Percentiles rank a stretch among this genome's conserved stretches.
Evolutionary conservation across 2,113 vertebrate species (phyloP).

Genomic region (Brienomyrus brachyistius): DNA sequence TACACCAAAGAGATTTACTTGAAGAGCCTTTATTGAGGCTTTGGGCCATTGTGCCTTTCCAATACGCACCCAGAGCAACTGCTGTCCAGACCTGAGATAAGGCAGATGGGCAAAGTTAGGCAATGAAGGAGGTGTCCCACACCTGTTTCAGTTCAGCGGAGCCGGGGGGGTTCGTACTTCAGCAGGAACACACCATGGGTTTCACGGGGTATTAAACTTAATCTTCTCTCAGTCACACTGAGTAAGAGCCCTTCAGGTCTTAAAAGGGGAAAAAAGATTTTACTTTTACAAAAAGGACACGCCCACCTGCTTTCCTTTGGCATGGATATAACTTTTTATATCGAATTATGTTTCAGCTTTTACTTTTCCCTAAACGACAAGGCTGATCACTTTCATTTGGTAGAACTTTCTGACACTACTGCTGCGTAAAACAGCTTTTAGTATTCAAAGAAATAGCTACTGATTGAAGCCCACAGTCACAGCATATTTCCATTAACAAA

Average conservation of each 20-base stretch:
- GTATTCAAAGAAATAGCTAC: not conserved
- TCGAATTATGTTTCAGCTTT: not conserved
- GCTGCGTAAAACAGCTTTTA: not conserved
- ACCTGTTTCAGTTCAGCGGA: not conserved
- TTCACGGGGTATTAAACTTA: not conserved
- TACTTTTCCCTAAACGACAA: not conserved
- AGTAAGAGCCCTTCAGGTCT: not conserved
- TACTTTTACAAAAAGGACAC: not conserved
- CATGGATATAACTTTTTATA: not conserved
- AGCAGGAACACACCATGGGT: not conserved
- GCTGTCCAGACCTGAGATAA: not conserved
- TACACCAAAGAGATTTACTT: conserved; percentile 2
- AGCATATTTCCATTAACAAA: not conserved
- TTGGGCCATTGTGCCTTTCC: not conserved
- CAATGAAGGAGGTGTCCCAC: not conserved
- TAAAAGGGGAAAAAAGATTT: not conserved
- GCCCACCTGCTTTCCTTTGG: not conserved
- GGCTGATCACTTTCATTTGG: not conserved
- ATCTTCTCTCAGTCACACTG: not conserved
- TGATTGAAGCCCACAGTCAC: not conserved
- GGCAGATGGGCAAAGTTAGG: not conserved
- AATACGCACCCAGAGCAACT: not conserved
- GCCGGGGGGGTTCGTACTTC: not conserved
- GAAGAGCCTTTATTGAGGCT: not conserved
- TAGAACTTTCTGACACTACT: not conserved